These are phyloP conservation scores for Protodeltote pygarga DNA, from an alignment of 2,888 invertebrate species.

Conservation along the genomic window DNA sequence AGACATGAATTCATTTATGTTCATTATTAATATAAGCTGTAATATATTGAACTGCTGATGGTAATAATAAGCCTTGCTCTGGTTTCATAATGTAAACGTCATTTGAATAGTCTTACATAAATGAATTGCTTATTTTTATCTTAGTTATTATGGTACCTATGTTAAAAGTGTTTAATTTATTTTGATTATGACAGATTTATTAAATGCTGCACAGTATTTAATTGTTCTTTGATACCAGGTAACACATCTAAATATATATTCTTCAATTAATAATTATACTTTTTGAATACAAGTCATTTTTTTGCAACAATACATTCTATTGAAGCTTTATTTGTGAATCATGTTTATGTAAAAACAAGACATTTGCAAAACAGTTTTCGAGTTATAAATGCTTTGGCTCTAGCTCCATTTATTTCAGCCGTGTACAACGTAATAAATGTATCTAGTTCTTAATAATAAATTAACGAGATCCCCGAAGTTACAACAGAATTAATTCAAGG, in stretches of 20 bases:
- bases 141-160: slow-evolving; percentile 3
- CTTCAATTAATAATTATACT: too few relatives aligned
- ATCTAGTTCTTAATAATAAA: slow-evolving; percentile 52
- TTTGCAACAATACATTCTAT: too few relatives aligned
- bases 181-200: too few relatives aligned
- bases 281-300: too few relatives aligned
- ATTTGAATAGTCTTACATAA: slow-evolving; percentile 70
- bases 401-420: slow-evolving; percentile 19
- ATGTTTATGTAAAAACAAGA: too few relatives aligned
- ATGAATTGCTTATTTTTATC: slow-evolving; percentile 44
- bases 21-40: slow-evolving; percentile 58
- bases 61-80: slow-evolving; percentile 68
- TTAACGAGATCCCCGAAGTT: slow-evolving; percentile 57
- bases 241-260: too few relatives aligned
- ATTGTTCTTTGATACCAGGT: too few relatives aligned
- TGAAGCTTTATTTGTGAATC: too few relatives aligned
- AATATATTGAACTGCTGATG: slow-evolving; percentile 39
- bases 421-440: slow-evolving; percentile 21
- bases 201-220: too few relatives aligned
- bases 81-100: slow-evolving; percentile 67
- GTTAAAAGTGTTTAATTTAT: too few relatives aligned
- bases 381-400: slow-evolving; percentile 6
- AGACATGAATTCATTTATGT: slow-evolving; percentile 28
- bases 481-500: slow-evolving; percentile 79
- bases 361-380: slow-evolving; percentile 6